Conservation (phyloP, 1,140 invertebrate genomes). For the Diachasma alloeum region DNA sequence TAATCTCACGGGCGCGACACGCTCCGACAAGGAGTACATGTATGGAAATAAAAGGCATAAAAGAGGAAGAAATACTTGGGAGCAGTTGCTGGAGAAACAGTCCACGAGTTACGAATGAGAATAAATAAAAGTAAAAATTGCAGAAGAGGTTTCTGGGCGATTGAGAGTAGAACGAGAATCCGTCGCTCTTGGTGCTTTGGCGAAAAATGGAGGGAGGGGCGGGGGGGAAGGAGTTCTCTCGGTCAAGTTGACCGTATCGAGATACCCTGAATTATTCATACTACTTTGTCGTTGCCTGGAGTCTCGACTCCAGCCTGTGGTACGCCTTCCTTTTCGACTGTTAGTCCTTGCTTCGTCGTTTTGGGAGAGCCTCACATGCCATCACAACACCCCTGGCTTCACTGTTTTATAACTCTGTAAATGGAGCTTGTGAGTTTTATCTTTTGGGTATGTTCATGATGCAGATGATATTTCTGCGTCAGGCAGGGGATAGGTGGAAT, state of each 20-base stretch:
- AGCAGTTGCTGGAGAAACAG: not conserved
- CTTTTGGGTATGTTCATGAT: not conserved
- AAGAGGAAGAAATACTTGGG: conserved; percentile 28
- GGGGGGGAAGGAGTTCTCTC: not conserved
- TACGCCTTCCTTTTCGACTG: conserved; percentile 16
- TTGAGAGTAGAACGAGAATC: conserved; percentile 11
- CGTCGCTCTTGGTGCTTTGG: conserved; percentile 2
- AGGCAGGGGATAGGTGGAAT: not conserved
- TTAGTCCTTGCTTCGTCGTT: not conserved
- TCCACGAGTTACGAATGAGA: not conserved
- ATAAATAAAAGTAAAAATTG: not conserved
- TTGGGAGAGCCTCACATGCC: not conserved
- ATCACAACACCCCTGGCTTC: not conserved
- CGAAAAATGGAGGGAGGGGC: not conserved
- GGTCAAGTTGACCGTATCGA: conserved; percentile 29
- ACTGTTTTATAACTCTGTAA: not conserved
- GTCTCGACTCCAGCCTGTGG: not conserved
- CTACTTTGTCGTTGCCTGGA: conserved; percentile 4
- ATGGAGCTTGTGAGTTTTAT: not conserved
- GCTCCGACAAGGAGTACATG: conserved; percentile 28
- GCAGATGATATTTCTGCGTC: not conserved
- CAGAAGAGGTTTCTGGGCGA: not conserved
- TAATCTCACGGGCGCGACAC: conserved; percentile 33
- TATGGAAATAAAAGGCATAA: conserved; percentile 24
- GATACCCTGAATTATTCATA: conserved; percentile 41